These are phyloP conservation scores for Tryphoninae sp. DNA, from an alignment of 2,888 invertebrate genomes.

Conservation along the genomic window DNA sequence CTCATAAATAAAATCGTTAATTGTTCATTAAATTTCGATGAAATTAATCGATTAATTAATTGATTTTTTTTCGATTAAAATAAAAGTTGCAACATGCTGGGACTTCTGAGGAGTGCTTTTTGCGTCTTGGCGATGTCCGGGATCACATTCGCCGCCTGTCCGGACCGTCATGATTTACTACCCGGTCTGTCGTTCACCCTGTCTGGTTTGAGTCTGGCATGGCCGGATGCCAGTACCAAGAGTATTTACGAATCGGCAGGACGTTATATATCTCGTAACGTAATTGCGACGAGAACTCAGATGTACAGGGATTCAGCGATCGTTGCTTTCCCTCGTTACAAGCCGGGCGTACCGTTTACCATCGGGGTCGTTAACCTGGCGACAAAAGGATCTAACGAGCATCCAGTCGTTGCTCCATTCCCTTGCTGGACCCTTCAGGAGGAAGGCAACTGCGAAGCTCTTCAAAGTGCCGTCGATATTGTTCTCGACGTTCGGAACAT, in stretches of 20 bases:
- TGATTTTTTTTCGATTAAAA: neutral
- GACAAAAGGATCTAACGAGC: slow-evolving; percentile 83
- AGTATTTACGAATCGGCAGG: slow-evolving; percentile 84
- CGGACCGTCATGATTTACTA: slow-evolving; percentile 65
- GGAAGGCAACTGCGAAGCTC: slow-evolving; percentile 86
- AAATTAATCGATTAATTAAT: neutral
- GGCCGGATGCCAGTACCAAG: slow-evolving; percentile 83
- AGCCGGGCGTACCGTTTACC: slow-evolving; percentile 86
- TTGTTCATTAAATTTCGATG: neutral
- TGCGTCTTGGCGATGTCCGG: slow-evolving; percentile 60
- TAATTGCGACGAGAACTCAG: slow-evolving; percentile 85
- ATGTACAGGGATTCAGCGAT: slow-evolving; percentile 83
- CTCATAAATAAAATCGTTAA: neutral
- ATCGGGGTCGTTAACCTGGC: slow-evolving; percentile 83
- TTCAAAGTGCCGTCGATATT: slow-evolving; percentile 88
- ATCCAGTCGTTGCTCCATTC: slow-evolving; percentile 84
- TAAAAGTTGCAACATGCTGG: slow-evolving; percentile 67
- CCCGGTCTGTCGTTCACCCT: slow-evolving; percentile 73
- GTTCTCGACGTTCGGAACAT: slow-evolving; percentile 85
- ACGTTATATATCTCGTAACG: slow-evolving; percentile 83
- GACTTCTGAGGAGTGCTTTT: slow-evolving; percentile 61
- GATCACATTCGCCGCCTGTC: slow-evolving; percentile 42
- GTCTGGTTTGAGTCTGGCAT: slow-evolving; percentile 76
- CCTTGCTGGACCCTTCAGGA: slow-evolving; percentile 86
- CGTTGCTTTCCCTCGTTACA: slow-evolving; percentile 84